Evolutionary conservation across 2,888 invertebrate species (phyloP), one percentile per base, ranked within the genome.

Genomic region (Vannuccia rotundouncinata): DNA sequence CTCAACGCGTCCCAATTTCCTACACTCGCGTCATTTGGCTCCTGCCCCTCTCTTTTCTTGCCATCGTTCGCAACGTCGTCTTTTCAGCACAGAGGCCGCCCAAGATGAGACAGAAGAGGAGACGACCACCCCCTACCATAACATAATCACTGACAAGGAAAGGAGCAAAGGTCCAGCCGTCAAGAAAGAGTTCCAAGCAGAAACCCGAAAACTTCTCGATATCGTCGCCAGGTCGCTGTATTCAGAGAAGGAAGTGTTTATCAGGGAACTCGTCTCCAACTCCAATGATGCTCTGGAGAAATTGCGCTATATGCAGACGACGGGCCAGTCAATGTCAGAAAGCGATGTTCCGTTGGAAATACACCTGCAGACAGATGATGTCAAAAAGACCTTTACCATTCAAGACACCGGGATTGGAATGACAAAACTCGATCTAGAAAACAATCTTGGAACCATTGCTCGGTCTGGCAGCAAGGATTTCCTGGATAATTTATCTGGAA

Each of bases 241-340:
- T 89, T 97, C 97, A 0, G 96, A 98, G 84, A 96, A 95, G 89
- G 97, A 98, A 90, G 93, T 98, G 5, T 98, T 98, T 86, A 92
- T 98, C 13, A 91, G 97, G 83, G 97, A 98, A 88, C 89, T 98
- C 59, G 94, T 98, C 83, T 97, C 97, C 0, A 98, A 98, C 89
- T 93, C 95, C 0, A 96, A 95, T 88, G 97, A 98, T 91, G 97
- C 97, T 17, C 89, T 98, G 82, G 97, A 98, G 87, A 98, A 97
- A 88, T 92, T 96, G 83, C 90, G 95, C 1, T 81, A 78, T 79
- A 25, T 81, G 74, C 27, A 29, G 29, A 60, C 78, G 27, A 78
- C 78, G 1, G 75, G 75, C 0, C 17, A 13, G 5, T 22, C 27
- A 22, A 17, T 79, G 29, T 5, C n/a, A 25, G 75, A 79, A 29